A percentile compares a stretch with the other conserved stretches of the same genome.
These are phyloP conservation scores for Percopsis omiscomaycus DNA, from an alignment of 2,797 vertebrate species.

Conservation along the genomic window DNA sequence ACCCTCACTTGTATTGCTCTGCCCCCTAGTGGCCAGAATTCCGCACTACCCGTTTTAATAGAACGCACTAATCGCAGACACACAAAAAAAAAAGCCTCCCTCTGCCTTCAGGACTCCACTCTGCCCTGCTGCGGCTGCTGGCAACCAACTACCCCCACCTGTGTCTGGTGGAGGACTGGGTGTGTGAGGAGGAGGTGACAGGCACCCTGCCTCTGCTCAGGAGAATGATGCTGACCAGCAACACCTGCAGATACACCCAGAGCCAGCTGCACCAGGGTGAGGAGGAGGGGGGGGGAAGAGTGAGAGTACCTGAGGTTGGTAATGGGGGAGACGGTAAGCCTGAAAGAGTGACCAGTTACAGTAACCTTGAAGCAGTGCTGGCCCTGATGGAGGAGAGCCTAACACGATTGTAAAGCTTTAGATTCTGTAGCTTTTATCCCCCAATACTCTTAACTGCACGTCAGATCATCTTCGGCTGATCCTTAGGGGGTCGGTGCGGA, in stretches of 20 bases:
- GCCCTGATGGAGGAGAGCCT: not conserved
- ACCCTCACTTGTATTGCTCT: too few relatives aligned
- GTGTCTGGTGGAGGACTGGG: constrained; percentile 98
- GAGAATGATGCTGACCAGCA: constrained; percentile 90
- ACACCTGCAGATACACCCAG: constrained; percentile 88
- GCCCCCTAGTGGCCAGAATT: too few relatives aligned
- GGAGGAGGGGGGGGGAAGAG: constrained; percentile 6
- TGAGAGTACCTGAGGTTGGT: not conserved
- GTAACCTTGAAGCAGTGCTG: too few relatives aligned
- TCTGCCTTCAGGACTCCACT: constrained; percentile 85
- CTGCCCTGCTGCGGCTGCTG: constrained; percentile 90
- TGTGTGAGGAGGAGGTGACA: constrained; percentile 95
- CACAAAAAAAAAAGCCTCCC: too few relatives aligned
- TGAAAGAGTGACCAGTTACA: too few relatives aligned
- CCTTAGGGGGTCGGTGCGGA: constrained; percentile 28
- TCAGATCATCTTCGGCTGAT: constrained; percentile 23
- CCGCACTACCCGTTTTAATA: too few relatives aligned
- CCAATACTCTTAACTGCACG: constrained; percentile 16
- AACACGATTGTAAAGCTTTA: constrained; percentile 1
- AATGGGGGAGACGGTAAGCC: not conserved
- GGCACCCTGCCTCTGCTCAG: constrained; percentile 90
- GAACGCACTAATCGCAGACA: too few relatives aligned
- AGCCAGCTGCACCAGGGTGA: constrained; percentile 91
- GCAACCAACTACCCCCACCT: constrained; percentile 97
- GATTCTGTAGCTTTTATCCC: constrained; percentile 29